phyloP scores from a whole-genome alignment of 2,797 vertebrate genomes.

The Apogon talboti region DNA sequence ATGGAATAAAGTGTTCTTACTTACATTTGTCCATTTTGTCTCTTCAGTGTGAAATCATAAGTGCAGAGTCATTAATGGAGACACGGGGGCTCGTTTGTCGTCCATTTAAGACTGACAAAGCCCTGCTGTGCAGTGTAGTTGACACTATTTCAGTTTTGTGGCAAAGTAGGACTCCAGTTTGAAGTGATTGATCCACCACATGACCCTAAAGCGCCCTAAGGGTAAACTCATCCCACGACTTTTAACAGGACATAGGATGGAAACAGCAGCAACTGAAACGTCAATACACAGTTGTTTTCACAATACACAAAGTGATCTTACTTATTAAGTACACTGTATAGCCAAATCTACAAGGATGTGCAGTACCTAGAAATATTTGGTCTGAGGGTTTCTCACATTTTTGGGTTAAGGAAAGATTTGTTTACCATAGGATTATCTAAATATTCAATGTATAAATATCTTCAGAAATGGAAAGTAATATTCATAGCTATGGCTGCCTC shows the following conservation, averaged over 20 bases:
- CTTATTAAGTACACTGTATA: background rate
- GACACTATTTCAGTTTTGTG: slow-evolving; percentile 56
- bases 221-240: slow-evolving; percentile 81
- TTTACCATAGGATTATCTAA: too few species aligned
- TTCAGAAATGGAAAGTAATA: too few species aligned
- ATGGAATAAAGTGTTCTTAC: slow-evolving; percentile 19
- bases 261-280: slow-evolving; percentile 61
- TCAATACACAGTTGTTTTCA: slow-evolving; percentile 55
- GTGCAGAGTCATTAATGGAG: slow-evolving; percentile 9
- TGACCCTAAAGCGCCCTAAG: slow-evolving; percentile 76
- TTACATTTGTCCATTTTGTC: slow-evolving; percentile 60
- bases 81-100: slow-evolving; percentile 17
- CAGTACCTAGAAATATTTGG: background rate
- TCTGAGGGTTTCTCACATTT: background rate
- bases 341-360: background rate
- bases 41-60: slow-evolving; percentile 18
- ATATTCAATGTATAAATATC: too few species aligned
- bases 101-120: slow-evolving; percentile 33
- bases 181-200: slow-evolving; percentile 83
- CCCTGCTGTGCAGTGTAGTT: slow-evolving; percentile 24
- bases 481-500: too few species aligned
- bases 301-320: background rate
- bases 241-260: slow-evolving; percentile 76
- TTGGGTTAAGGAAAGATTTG: too few species aligned
- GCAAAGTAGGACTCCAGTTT: slow-evolving; percentile 73